Evolutionary conservation across 2,888 invertebrate genomes (phyloP).

Genomic region (Aleiodes alternator): DNA sequence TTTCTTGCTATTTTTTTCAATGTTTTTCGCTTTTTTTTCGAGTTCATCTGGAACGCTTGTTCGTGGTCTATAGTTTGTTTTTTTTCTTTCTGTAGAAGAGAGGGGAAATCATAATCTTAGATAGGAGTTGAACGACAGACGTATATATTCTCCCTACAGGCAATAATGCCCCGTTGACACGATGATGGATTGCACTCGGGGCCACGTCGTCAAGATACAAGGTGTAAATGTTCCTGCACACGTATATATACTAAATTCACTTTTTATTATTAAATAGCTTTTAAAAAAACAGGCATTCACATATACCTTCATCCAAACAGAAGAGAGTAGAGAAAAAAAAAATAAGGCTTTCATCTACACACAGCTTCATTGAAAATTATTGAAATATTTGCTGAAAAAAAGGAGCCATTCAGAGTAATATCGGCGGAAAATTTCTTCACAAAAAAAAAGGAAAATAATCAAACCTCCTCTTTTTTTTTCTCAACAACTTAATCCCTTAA

Average conservation of each 20-base stretch:
- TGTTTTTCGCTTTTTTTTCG: not conserved
- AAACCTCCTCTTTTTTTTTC: not conserved
- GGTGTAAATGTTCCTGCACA: conserved; percentile 46
- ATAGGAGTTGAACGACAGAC: conserved; percentile 24
- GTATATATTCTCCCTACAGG: conserved; percentile 43
- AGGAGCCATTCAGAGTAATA: not conserved
- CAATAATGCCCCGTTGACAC: conserved; percentile 69
- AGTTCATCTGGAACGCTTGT: conserved; percentile 19
- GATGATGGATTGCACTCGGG: conserved; percentile 70
- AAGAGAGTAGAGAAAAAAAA: too few species aligned
- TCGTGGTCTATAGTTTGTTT: not conserved
- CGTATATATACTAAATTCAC: conserved; percentile 14
- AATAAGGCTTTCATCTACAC: not conserved
- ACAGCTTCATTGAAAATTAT: too few species aligned
- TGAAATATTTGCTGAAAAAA: not conserved
- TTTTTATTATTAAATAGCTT: conserved; percentile 11
- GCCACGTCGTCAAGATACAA: conserved; percentile 55
- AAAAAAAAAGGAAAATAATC: conserved; percentile 1
- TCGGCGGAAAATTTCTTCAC: not conserved
- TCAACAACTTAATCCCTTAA: conserved; percentile 27
- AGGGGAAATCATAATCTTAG: conserved; percentile 39
- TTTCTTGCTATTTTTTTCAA: not conserved
- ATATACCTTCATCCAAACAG: too few species aligned
- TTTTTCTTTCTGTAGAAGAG: too few species aligned
- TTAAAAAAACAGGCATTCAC: not conserved